Evolutionary conservation across 2,797 vertebrate genomes (phyloP), one percentile per base, ranked within the genome.

Genomic region (Lindbergichthys nudifrons): DNA sequence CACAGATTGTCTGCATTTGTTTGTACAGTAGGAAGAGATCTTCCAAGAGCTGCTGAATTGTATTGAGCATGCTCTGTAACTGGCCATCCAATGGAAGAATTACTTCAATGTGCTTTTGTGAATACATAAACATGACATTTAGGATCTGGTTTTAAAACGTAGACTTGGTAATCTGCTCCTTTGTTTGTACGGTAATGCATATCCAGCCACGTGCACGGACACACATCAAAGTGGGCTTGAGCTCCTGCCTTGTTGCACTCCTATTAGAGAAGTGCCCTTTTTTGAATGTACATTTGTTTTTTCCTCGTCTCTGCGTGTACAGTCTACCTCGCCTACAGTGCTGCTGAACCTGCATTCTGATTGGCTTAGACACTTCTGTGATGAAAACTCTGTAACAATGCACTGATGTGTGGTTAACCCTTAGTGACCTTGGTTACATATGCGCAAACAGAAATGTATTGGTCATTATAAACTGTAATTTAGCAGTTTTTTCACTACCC

Each of bases 1-100:
- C 32, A 56, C 73, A 4, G 5, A 42, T 18, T 26, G 69, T 46
- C 63, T 57, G 60, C 65, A 58, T 70, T 66, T 65, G 73, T 54
- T 57, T 80, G 51, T 51, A 39, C 12, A 54, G 42, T 46, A 50
- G 53, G 43, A 60, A 67, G 61, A 63, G 59, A 32, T 26, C 26
- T 26, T 26, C 26, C 4, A 26, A 26, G 26, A 26, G 26, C 26
- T 5, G 26, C 26, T 26, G 26, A 26, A 61, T 43, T 60, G 18
- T 48, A 32, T 70, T 63, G 48, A 26, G 39, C 23, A 53, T 12
- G 26, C 15, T 19, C n/a, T 52, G 4, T 42, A 54, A 78, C 47
- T 48, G 30, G 23, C 46, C 42, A 30, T 60, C 26, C 30, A 48
- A 5, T 26, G 26, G 26, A 26, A 26, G 43, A 41, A 60, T 74